Evolutionary conservation across 2,797 vertebrate species (phyloP).

Genomic region (Sebastes vulpes): DNA sequence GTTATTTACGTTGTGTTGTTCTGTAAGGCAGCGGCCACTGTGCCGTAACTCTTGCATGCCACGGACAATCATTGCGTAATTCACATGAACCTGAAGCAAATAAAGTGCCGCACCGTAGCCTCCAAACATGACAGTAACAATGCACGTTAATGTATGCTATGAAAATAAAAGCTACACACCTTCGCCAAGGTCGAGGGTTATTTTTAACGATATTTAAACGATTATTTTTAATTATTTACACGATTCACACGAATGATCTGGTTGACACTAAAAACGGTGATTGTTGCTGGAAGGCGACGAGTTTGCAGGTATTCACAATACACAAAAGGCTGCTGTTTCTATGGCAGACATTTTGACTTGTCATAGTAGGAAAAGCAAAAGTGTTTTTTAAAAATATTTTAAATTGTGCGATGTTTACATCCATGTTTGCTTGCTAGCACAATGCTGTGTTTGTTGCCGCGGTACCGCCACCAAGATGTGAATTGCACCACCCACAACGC

Average conservation of each 20-base stretch:
- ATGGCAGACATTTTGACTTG: too few species aligned
- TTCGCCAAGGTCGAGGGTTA: too few species aligned
- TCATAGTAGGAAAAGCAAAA: not conserved
- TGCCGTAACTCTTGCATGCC: not conserved
- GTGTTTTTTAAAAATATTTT: not conserved
- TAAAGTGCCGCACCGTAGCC: not conserved
- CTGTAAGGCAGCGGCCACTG: not conserved
- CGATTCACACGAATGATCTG: too few species aligned
- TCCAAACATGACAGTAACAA: not conserved
- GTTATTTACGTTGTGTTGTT: not conserved
- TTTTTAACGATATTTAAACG: too few species aligned
- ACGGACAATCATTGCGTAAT: not conserved
- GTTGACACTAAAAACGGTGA: too few species aligned
- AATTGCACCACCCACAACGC: not conserved
- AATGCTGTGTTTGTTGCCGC: not conserved
- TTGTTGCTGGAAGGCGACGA: too few species aligned
- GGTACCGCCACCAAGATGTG: not conserved
- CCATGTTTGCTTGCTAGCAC: not conserved
- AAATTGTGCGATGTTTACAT: too few species aligned
- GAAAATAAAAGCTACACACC: not conserved
- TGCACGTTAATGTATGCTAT: rapidly evolving
- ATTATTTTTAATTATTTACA: too few species aligned
- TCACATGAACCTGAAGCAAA: not conserved
- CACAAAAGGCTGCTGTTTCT: too few species aligned
- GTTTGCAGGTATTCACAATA: too few species aligned